These are phyloP conservation scores for Aythya baeri DNA, from an alignment of 2,113 vertebrate species.

Conservation along the genomic window DNA sequence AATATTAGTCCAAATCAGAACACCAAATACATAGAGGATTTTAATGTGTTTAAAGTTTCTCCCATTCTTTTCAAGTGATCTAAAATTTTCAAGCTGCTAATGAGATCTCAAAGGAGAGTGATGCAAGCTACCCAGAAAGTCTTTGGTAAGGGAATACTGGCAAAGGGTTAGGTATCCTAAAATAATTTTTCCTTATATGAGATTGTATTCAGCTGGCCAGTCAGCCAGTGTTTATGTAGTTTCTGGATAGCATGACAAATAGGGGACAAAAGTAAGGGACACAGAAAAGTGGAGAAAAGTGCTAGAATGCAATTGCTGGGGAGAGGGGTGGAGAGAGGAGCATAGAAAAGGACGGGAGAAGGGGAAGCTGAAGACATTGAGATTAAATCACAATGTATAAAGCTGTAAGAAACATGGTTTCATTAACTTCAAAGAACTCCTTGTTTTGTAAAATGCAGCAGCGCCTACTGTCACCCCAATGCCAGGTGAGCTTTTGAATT, in stretches of 20 bases:
- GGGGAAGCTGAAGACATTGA: not conserved
- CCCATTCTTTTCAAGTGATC: not conserved
- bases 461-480: not conserved
- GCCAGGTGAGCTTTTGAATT: not conserved
- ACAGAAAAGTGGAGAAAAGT: not conserved
- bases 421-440: not conserved
- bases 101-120: not conserved
- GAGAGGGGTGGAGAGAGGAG: not conserved
- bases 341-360: not conserved
- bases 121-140: not conserved
- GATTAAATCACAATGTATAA: not conserved
- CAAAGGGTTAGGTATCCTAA: not conserved
- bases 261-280: not conserved
- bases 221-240: not conserved
- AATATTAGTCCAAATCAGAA: not conserved
- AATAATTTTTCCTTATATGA: not conserved
- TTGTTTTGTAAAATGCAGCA: not conserved
- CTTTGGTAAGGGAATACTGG: not conserved
- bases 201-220: not conserved
- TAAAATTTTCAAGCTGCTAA: not conserved
- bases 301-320: not conserved
- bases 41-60: not conserved
- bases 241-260: not conserved
- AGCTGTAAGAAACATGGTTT: not conserved
- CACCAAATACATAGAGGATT: not conserved